Evolutionary conservation across 2,113 vertebrate genomes (phyloP), one percentile per base, ranked within the genome.

Genomic region (Melospiza georgiana): DNA sequence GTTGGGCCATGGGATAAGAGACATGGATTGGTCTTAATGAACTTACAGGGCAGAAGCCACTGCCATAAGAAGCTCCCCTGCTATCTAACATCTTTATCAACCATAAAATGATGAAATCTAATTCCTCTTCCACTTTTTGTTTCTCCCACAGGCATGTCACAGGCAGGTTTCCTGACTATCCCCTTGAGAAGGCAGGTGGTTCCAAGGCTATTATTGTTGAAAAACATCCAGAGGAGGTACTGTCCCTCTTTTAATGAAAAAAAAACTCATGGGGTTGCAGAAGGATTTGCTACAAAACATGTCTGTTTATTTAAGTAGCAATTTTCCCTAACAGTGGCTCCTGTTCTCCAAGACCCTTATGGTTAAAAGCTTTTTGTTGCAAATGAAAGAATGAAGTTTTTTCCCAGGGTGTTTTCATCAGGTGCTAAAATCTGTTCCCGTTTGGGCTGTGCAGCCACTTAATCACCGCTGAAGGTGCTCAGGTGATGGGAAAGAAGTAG

Each of bases 221-320:
- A 76, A 99, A 98, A 91, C 99, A 98, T 72, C 98, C 98, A 49
- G 96, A 98, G 66, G 93, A 99, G 98, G 99, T 98, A 97, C 33
- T 48, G 54, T 67, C 19, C 21, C 10, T 55, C 33, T 21, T 31
- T 15, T 41, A 15, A 76, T 33, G 19, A 19, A n/a, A 73, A 55
- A 77, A 77, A 49, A 5, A 0, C 0, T 19, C 22, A 30, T 13
- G 2, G 20, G n/a, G 22, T 0, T 31, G 17, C 46, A 54, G 35
- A 80, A 78, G 10, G 44, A 35, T 44, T 15, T 61, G 8, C 37
- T 31, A 65, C 37, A 66, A 68, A 69, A 76, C 7, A 9, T 1
- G 3, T 31, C 37, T 46, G 31, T 52, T 58, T 63, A 28, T 59
- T 57, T 33, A 72, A 54, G 19, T 4, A 25, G 12, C 4, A 55